Evolutionary conservation across 2,113 vertebrate species (phyloP), one percentile per base, ranked within the genome.

Genomic region (Neolamprologus cancellatus): DNA sequence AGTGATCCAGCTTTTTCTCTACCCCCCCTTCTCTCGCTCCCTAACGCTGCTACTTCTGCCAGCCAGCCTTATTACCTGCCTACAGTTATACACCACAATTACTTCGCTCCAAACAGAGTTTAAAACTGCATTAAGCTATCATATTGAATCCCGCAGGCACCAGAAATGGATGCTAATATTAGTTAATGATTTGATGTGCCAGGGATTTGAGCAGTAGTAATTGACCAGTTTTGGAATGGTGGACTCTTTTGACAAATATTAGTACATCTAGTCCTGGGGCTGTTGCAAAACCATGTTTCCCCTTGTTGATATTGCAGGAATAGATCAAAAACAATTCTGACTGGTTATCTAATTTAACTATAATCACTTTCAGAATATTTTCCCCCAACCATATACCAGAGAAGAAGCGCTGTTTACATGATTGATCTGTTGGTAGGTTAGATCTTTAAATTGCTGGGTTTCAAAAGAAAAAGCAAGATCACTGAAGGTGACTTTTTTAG

Each of bases 31-130:
- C 39, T 28, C 82, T 30, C 17, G 1, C 80, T 92, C 82, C 74
- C 78, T 71, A 86, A 81, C 13, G 10, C 85, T 44, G 28, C 87
- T 81, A 32, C 92, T 90, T 71, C 84, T 88, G 79, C 90, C 89
- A 84, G 82, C 83, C 89, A 52, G 59, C 54, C 83, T 88, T 92
- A 94, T 93, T 94, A 93, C 92, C 92, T 90, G 90, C 84, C 92
- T 52, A 85, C 88, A 91, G 83, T 94, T 81, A 84, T 50, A 89
- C 69, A 79, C 30, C 52, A 59, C 91, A 91, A 87, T 94, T 86
- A 89, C 87, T 86, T 89, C 4, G 48, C 79, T 89, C 87, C 79
- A 89, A 91, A 93, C 87, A 91, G 82, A 88, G 82, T 94, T 93
- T 89, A 89, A 93, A 93, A 88, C 78, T 85, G 81, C 88, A 89